These are phyloP conservation scores for Ariolimax columbianus DNA, from an alignment of 2,888 invertebrate genomes.

Conservation along the genomic window DNA sequence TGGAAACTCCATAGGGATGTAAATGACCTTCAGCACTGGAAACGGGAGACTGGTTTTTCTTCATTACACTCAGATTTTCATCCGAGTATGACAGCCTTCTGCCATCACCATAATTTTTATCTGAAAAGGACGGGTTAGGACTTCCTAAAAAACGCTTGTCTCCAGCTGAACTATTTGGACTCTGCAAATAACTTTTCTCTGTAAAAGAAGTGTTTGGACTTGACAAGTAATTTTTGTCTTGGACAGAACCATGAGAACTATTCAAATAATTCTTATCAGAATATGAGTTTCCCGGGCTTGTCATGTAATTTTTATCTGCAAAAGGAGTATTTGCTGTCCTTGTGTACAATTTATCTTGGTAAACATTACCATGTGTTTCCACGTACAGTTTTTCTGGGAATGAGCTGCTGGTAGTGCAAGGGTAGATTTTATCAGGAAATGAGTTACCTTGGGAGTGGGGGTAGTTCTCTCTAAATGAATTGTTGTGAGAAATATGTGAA, in stretches of 20 bases:
- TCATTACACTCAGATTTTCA: slow-evolving; percentile 34
- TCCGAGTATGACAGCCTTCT: slow-evolving; percentile 34
- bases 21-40: slow-evolving; percentile 13
- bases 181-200: slow-evolving; percentile 24
- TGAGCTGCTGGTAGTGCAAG: not conserved
- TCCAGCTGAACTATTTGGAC: slow-evolving; percentile 21
- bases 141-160: slow-evolving; percentile 41
- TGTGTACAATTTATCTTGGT: slow-evolving; percentile 32
- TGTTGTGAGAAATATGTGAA: slow-evolving; percentile 24
- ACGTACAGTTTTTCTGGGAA: slow-evolving; percentile 38
- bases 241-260: not conserved
- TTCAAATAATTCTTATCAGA: slow-evolving; percentile 38
- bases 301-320: slow-evolving; percentile 33
- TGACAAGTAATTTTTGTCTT: slow-evolving; percentile 14
- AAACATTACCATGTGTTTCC: slow-evolving; percentile 23
- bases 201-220: slow-evolving; percentile 19
- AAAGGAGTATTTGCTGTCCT: slow-evolving; percentile 29
- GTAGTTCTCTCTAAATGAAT: slow-evolving; percentile 10
- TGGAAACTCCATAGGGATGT: slow-evolving; percentile 42
- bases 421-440: slow-evolving; percentile 31
- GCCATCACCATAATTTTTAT: slow-evolving; percentile 33
- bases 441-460: slow-evolving; percentile 14
- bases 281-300: slow-evolving; percentile 35
- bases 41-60: slow-evolving; percentile 40
- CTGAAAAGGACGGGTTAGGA: slow-evolving; percentile 27